These are phyloP conservation scores for Sciaenops ocellatus DNA, from an alignment of 2,797 vertebrate genomes.

Conservation along the genomic window DNA sequence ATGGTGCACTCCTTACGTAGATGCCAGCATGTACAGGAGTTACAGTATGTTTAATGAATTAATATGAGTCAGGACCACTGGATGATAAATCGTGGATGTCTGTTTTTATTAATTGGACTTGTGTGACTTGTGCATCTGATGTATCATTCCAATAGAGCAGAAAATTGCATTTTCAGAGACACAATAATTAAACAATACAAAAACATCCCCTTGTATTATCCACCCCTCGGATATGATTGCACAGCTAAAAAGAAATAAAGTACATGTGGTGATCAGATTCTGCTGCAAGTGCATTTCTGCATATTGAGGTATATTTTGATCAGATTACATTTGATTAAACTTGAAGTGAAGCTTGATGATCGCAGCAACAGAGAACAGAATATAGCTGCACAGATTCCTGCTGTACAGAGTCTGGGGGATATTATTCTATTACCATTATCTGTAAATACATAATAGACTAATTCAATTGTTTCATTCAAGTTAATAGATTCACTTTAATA, in stretches of 20 bases:
- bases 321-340: constrained; percentile 11
- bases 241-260: not conserved
- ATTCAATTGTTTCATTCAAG: not conserved
- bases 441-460: not conserved
- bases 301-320: not conserved
- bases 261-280: not conserved
- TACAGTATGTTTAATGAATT: too few species aligned
- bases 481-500: not conserved
- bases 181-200: not conserved
- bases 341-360: not conserved
- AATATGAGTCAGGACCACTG: not conserved
- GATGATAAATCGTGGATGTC: too few species aligned
- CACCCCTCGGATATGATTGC: not conserved
- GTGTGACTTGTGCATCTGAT: not conserved
- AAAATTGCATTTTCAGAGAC: constrained; percentile 4
- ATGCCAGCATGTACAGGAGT: not conserved
- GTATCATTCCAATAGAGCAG: not conserved
- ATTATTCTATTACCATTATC: not conserved
- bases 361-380: not conserved
- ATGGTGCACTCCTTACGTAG: not conserved
- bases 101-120: not conserved
- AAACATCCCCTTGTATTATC: not conserved
- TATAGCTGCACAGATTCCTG: not conserved
- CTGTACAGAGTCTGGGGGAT: not conserved
- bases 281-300: not conserved